Conservation (phyloP, 2,888 invertebrate genomes). For the Himalopsyche japonica region DNA sequence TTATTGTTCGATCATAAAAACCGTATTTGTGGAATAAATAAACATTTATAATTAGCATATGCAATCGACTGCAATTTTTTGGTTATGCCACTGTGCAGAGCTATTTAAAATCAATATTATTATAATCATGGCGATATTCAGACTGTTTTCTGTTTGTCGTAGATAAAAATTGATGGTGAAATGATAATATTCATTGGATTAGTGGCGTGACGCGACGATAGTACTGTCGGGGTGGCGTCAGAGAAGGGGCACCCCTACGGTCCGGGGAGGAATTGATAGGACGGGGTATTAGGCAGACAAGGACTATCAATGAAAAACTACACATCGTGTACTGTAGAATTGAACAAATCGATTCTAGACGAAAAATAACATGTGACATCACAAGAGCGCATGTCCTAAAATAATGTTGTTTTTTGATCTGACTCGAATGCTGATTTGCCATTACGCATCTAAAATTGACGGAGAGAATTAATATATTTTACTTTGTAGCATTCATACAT, state of each 20-base stretch:
- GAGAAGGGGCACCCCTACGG: neutral
- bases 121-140: neutral
- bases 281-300: neutral
- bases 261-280: neutral
- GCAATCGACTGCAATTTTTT: neutral
- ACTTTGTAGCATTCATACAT: too few species aligned
- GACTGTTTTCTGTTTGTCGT: neutral
- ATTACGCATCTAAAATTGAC: too few species aligned
- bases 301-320: conserved; percentile 23
- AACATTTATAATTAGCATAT: too few species aligned
- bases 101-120: neutral
- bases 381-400: neutral
- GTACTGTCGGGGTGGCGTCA: neutral
- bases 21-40: too few species aligned
- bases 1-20: too few species aligned
- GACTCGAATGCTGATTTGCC: neutral
- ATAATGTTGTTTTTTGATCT: neutral
- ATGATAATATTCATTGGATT: neutral
- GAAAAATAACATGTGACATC: conserved; percentile 20
- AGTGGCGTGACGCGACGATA: neutral
- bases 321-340: neutral
- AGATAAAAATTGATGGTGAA: neutral
- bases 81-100: neutral
- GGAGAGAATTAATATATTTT: too few species aligned
- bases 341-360: conserved; percentile 18